Percentiles rank a stretch among this genome's conserved stretches.
These are phyloP conservation scores for Tribolium castaneum DNA, from an alignment of 1,140 invertebrate genomes.

Conservation along the genomic window DNA sequence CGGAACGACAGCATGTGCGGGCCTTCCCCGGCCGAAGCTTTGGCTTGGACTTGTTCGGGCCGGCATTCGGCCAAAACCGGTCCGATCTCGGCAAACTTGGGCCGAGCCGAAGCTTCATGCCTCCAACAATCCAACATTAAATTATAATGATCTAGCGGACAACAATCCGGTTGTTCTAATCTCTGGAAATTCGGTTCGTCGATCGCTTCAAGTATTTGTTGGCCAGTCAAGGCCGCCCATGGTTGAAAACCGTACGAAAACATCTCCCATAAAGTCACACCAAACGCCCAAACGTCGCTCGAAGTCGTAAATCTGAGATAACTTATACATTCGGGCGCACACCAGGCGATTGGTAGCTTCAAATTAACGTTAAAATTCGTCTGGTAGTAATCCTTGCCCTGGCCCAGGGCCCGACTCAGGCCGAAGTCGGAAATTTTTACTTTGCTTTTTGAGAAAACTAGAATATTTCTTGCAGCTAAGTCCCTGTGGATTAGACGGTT, in stretches of 20 bases:
- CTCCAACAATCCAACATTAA: slow-evolving; percentile 97
- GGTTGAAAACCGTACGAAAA: slow-evolving; percentile 98
- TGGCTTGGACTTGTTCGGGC: slow-evolving; percentile 85
- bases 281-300: slow-evolving; percentile 98
- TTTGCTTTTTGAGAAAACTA: slow-evolving; percentile 95
- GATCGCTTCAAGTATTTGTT: slow-evolving; percentile 96
- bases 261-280: slow-evolving; percentile 99
- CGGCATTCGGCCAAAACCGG: slow-evolving; percentile 84
- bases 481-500: slow-evolving; percentile 95
- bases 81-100: slow-evolving; percentile 90
- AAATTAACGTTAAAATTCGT: slow-evolving; percentile 98
- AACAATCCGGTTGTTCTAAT: slow-evolving; percentile 93
- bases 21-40: slow-evolving; percentile 58
- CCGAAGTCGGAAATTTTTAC: slow-evolving; percentile 99
- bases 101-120: slow-evolving; percentile 89
- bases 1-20: slow-evolving; percentile 84
- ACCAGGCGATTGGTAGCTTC: slow-evolving; percentile 98
- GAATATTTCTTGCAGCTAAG: slow-evolving; percentile 93
- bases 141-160: slow-evolving; percentile 92
- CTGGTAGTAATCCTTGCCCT: slow-evolving; percentile 99
- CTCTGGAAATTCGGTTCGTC: slow-evolving; percentile 92
- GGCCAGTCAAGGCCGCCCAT: slow-evolving; percentile 95
- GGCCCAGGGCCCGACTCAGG: slow-evolving; percentile 92
- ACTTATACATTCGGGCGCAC: slow-evolving; percentile 97
- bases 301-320: slow-evolving; percentile 95